Percentiles rank a stretch among this genome's conserved stretches.
Evolutionary conservation across 2,113 vertebrate genomes (phyloP).

Genomic region (Stigmatopora argus): DNA sequence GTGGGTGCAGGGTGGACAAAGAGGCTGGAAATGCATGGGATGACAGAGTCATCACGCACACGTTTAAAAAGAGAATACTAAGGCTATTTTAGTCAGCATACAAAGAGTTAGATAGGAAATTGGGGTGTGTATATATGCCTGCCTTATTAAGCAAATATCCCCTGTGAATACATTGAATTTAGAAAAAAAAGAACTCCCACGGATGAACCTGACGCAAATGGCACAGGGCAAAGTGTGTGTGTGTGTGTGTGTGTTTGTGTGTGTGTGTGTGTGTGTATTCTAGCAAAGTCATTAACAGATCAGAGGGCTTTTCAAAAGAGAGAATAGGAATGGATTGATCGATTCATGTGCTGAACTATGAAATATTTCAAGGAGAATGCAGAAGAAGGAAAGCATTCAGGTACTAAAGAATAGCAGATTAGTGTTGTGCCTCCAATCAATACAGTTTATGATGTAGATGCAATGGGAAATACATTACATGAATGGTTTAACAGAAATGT

Average conservation of each 20-base stretch:
- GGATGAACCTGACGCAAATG: slow-evolving; percentile 10
- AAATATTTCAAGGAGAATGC: slow-evolving; percentile 18
- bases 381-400: slow-evolving; percentile 28
- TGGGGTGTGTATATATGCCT: background rate
- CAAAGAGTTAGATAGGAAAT: slow-evolving; percentile 14
- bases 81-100: slow-evolving; percentile 36
- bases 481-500: slow-evolving; percentile 4
- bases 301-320: slow-evolving; percentile 46
- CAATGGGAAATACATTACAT: background rate
- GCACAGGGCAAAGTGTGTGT: slow-evolving; percentile 11
- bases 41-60: slow-evolving; percentile 24
- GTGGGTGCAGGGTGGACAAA: slow-evolving; percentile 18
- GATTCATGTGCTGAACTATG: slow-evolving; percentile 23
- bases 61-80: slow-evolving; percentile 20
- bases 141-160: background rate
- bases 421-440: slow-evolving; percentile 44
- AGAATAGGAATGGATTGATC: slow-evolving; percentile 39
- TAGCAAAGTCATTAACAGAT: slow-evolving; percentile 36
- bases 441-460: slow-evolving; percentile 17
- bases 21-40: slow-evolving; percentile 30
- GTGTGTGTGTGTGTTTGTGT: background rate
- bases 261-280: background rate
- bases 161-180: slow-evolving; percentile 13
- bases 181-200: slow-evolving; percentile 3
- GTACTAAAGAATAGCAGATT: background rate